phyloP scores from a whole-genome alignment of 2,797 vertebrate species.

The Crenuchus spilurus region DNA sequence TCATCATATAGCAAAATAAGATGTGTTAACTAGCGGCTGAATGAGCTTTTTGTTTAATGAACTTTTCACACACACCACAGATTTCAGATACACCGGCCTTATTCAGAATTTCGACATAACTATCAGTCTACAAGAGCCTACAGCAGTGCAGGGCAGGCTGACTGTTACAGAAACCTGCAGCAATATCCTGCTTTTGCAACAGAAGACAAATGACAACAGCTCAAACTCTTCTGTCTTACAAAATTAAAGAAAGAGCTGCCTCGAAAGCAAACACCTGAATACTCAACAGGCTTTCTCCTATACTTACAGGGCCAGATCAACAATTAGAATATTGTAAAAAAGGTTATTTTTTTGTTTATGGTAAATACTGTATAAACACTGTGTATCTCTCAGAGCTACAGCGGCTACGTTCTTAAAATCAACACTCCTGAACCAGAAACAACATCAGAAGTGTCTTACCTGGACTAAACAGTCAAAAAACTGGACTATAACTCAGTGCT shows the following conservation, averaged over 20 bases:
- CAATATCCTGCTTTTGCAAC: constrained; percentile 23
- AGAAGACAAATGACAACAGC: background rate
- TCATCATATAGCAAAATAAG: too few relatives aligned
- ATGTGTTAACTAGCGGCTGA: too few relatives aligned
- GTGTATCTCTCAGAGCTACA: too few relatives aligned
- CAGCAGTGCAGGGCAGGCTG: background rate
- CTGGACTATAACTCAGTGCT: too few relatives aligned
- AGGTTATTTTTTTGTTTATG: too few relatives aligned
- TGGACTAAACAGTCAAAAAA: too few relatives aligned
- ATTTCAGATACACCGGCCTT: background rate
- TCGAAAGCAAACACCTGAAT: background rate
- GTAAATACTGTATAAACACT: too few relatives aligned
- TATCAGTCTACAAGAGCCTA: background rate
- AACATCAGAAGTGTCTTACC: too few relatives aligned
- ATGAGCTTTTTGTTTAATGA: background rate
- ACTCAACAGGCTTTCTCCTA: background rate
- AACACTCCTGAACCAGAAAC: too few relatives aligned
- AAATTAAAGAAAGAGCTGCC: background rate
- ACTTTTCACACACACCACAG: background rate
- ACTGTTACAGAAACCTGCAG: constrained; percentile 18
- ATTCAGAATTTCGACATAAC: background rate
- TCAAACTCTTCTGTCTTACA: background rate
- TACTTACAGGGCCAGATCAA: background rate
- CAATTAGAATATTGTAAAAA: background rate
- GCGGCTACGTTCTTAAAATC: too few relatives aligned